phyloP scores from a whole-genome alignment of 1,140 invertebrate genomes.

The Drosophila ficusphila region DNA sequence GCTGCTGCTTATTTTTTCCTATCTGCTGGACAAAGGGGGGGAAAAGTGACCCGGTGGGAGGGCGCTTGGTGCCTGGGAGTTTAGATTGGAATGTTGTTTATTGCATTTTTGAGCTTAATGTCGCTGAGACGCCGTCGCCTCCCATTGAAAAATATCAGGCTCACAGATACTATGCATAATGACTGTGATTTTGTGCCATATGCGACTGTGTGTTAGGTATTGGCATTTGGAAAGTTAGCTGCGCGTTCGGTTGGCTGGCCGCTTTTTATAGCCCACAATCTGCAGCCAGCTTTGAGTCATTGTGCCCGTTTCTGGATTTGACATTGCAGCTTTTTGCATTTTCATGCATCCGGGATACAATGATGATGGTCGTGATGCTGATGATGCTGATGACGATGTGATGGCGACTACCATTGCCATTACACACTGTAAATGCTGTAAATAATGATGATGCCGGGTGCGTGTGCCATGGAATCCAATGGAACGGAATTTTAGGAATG shows the following conservation, averaged over 20 bases:
- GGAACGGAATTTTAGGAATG: constrained; percentile 2
- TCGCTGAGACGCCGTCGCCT: constrained; percentile 48
- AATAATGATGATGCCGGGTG: constrained; percentile 24
- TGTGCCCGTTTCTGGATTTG: constrained; percentile 61
- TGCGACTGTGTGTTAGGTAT: constrained; percentile 13
- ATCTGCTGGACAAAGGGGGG: constrained; percentile 4
- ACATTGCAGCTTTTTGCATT: constrained; percentile 67
- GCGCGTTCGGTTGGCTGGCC: constrained; percentile 35
- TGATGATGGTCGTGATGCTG: background rate
- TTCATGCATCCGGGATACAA: constrained; percentile 56
- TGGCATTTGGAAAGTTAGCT: constrained; percentile 72
- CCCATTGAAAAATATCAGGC: constrained; percentile 44
- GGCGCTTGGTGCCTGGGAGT: constrained; percentile 34
- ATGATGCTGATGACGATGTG: constrained; percentile 26
- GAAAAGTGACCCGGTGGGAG: constrained; percentile 7
- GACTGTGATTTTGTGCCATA: constrained; percentile 49
- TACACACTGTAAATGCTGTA: constrained; percentile 9
- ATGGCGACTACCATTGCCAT: constrained; percentile 17
- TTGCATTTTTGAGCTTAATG: constrained; percentile 75
- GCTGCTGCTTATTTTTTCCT: constrained; percentile 10
- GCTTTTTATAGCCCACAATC: constrained; percentile 58
- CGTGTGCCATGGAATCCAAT: background rate
- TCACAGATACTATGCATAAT: constrained; percentile 63
- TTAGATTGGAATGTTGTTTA: constrained; percentile 77
- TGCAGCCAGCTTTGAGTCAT: constrained; percentile 56